phyloP scores from a whole-genome alignment of 1,140 invertebrate genomes.

The Drosophila busckii region DNA sequence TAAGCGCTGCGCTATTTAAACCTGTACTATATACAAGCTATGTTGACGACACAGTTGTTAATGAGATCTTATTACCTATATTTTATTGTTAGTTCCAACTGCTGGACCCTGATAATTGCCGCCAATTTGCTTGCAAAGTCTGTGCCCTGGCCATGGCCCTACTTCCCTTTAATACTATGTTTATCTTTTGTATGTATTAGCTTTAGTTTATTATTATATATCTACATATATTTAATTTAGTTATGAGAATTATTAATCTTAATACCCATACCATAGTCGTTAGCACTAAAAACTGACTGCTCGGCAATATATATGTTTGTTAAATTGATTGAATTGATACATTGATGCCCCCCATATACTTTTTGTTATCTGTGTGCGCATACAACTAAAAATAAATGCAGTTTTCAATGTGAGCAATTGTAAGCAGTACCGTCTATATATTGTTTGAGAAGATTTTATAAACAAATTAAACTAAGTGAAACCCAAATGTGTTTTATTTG shows the following conservation, averaged over 20 bases:
- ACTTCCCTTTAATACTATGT: conserved; percentile 27
- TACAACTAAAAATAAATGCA: conserved; percentile 14
- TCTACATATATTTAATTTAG: conserved; percentile 60
- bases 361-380: conserved; percentile 11
- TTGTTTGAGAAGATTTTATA: conserved; percentile 37
- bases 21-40: conserved; percentile 47
- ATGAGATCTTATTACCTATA: conserved; percentile 36
- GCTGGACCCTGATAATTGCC: conserved; percentile 48
- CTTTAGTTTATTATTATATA: conserved; percentile 55
- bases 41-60: conserved; percentile 49
- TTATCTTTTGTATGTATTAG: conserved; percentile 63
- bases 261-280: conserved; percentile 32
- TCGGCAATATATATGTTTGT: conserved; percentile 25
- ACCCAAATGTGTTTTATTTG: background rate
- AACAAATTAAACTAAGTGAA: conserved; percentile 55
- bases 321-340: conserved; percentile 29
- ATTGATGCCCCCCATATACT: too few relatives aligned
- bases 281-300: conserved; percentile 36
- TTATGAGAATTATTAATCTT: conserved; percentile 74
- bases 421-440: too few relatives aligned
- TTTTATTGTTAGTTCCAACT: conserved; percentile 36
- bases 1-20: conserved; percentile 64
- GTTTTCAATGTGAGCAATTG: too few relatives aligned
- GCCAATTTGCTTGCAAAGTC: conserved; percentile 60
- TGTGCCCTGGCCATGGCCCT: conserved; percentile 3